Percentiles rank a stretch among this genome's conserved stretches.
phyloP scores from a whole-genome alignment of 2,888 invertebrate genomes.

The Augochlorella aurata region DNA sequence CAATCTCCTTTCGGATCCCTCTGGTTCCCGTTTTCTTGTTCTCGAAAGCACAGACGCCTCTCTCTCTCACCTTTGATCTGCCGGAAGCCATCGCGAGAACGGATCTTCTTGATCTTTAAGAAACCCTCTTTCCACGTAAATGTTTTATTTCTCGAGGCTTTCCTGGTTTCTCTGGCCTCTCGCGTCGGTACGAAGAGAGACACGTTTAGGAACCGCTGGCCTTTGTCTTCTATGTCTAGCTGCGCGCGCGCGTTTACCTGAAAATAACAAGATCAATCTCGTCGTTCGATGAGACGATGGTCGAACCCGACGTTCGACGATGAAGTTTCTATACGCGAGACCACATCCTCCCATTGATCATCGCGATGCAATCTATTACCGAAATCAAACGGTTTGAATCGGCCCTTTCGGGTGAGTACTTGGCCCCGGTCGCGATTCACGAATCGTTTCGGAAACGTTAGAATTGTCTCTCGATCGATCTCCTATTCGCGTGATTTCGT shows the following conservation, averaged over 20 bases:
- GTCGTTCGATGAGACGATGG: not conserved
- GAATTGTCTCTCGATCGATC: not conserved
- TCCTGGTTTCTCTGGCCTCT: not conserved
- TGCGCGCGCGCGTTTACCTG: not conserved
- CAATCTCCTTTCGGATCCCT: not conserved
- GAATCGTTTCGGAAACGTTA: not conserved
- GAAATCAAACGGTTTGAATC: not conserved
- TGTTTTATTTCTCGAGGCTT: not conserved
- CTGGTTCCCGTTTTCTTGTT: not conserved
- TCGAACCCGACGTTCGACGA: not conserved
- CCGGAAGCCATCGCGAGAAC: not conserved
- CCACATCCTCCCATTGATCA: constrained; percentile 4
- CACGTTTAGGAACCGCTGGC: not conserved
- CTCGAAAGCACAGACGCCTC: not conserved
- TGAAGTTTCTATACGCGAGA: not conserved
- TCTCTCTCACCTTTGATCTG: not conserved
- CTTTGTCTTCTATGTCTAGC: not conserved
- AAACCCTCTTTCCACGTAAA: not conserved
- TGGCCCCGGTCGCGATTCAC: not conserved
- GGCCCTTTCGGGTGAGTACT: not conserved
- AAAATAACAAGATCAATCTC: not conserved
- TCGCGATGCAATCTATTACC: not conserved
- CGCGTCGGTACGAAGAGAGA: not conserved
- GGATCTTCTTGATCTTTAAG: not conserved
- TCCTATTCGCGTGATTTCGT: not conserved